Evolutionary conservation across 2,797 vertebrate genomes (phyloP).

Genomic region (Coilia nasus): DNA sequence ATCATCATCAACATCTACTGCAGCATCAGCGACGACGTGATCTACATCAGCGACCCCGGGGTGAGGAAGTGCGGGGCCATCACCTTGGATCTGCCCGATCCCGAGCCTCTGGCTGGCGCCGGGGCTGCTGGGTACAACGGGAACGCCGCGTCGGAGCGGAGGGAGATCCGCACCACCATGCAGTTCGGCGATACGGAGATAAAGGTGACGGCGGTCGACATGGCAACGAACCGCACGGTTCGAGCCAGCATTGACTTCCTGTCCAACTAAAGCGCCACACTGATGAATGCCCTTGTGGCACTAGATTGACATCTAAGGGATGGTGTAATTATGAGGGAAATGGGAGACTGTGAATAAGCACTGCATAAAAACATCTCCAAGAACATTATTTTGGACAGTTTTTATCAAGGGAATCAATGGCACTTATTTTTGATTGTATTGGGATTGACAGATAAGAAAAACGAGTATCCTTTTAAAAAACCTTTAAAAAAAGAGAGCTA

Average conservation of each 20-base stretch:
- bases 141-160: constrained; percentile 63
- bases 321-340: background rate
- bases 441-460: background rate
- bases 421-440: background rate
- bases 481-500: background rate
- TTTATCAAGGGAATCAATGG: background rate
- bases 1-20: constrained; percentile 98
- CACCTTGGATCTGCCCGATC: constrained; percentile 84
- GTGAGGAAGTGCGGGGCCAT: constrained; percentile 92
- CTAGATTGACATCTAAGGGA: background rate
- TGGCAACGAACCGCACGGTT: constrained; percentile 82
- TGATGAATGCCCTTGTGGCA: background rate
- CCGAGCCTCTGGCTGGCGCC: constrained; percentile 40
- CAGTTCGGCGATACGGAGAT: constrained; percentile 98
- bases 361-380: background rate
- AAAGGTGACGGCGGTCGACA: constrained; percentile 89
- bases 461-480: background rate
- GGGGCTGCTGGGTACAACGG: background rate
- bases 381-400: background rate
- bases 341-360: background rate
- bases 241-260: constrained; percentile 94
- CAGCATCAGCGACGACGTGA: constrained; percentile 80
- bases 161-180: constrained; percentile 93
- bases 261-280: constrained; percentile 76
- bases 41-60: constrained; percentile 88